Base-by-base conservation (phyloP, 2,888 invertebrate genomes). In the Sinodicranocentrus sp. region DNA sequence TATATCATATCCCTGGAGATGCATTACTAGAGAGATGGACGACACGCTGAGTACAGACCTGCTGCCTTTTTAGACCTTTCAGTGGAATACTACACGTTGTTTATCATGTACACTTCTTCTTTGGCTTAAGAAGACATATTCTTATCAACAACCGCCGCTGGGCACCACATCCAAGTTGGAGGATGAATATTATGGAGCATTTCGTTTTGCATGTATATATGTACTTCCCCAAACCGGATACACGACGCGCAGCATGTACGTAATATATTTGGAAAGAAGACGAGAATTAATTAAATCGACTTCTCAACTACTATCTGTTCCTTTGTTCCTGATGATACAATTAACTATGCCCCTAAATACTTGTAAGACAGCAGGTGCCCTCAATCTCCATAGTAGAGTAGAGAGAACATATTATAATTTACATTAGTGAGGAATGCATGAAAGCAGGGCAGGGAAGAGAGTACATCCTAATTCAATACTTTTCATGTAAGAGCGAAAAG, bases 1-100 rank as follows among this genome's bases (percentile, higher is more conserved):
- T 82, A 76, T 59, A 61, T 63, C 76, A 61, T 75, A 33, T 82
- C 82, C 82, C 82, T 21, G 52, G 82, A 76, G 82, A 82, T 76
- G 68, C 75, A 82, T 82, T 82, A 76, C 70, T 5, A 63, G 68
- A 28, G 59, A 68, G 72, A 80, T 82, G 65, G 72, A 67, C 65
- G 54, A 65, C 72, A 80, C 44, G 71, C 52, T 21, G 71, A 59
- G 68, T 25, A 61, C 26, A 6, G n/a, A 28, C 57, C 5, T 19
- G 17, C 57, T 57, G 57, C 57, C 17, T 10, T 15, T 48, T 48
- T 48, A n/a, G n/a, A n/a, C n/a, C n/a, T n/a, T n/a, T n/a, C n/a
- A n/a, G n/a, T 39, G 39, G 39, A 5, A 39, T 5, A 33, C 21
- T 57, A 28, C 57, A 10, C 28, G 33, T 19, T 17, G 39, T 39